Conservation (phyloP, 2,888 invertebrate species). For the Brenthis ino region DNA sequence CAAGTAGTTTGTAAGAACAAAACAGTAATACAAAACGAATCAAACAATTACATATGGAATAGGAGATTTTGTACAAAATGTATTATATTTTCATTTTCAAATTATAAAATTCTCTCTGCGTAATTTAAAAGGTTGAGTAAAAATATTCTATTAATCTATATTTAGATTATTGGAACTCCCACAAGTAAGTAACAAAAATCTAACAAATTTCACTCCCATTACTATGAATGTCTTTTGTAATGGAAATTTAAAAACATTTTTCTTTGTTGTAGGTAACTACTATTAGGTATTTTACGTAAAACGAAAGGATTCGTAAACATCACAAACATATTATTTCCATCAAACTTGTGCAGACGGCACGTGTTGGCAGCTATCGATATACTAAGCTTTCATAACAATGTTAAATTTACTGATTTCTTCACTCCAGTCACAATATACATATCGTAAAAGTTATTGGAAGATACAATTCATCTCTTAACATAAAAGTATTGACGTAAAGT, state of each 20-base stretch:
- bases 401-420: conserved; percentile 54
- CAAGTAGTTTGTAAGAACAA: too few relatives aligned
- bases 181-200: too few relatives aligned
- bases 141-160: too few relatives aligned
- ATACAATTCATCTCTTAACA: conserved; percentile 41
- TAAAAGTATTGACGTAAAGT: conserved; percentile 40
- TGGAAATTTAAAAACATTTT: neutral
- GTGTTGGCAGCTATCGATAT: conserved; percentile 66
- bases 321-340: conserved; percentile 56
- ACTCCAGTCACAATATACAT: conserved; percentile 46
- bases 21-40: too few relatives aligned
- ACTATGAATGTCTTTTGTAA: too few relatives aligned
- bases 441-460: conserved; percentile 45
- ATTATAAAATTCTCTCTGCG: too few relatives aligned
- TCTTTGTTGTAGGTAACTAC: neutral
- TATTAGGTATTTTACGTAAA: conserved; percentile 10
- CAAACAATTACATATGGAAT: too few relatives aligned
- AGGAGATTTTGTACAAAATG: too few relatives aligned
- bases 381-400: conserved; percentile 64
- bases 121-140: too few relatives aligned
- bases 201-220: too few relatives aligned
- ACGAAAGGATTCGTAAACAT: conserved; percentile 46
- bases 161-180: too few relatives aligned
- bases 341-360: conserved; percentile 60
- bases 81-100: too few relatives aligned